Conservation (phyloP, 2,113 vertebrate genomes). For the Penelope pileata region DNA sequence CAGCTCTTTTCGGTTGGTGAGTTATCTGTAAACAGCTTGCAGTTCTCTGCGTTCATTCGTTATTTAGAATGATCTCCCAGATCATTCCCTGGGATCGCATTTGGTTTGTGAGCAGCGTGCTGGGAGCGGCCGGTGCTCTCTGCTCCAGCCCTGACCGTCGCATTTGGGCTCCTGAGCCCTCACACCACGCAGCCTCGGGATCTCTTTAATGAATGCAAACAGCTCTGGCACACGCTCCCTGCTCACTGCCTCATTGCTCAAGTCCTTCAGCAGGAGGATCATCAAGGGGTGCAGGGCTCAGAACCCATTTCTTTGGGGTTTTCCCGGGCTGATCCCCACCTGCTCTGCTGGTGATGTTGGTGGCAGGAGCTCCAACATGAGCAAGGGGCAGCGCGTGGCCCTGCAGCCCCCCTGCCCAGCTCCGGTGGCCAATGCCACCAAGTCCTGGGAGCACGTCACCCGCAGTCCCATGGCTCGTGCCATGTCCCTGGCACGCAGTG, state of each 20-base stretch:
- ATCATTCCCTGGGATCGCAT: constrained; percentile 45
- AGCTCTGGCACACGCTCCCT: neutral
- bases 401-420: no score
- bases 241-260: neutral
- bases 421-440: neutral
- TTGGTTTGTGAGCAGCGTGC: constrained; percentile 19
- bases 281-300: neutral
- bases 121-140: neutral
- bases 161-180: neutral
- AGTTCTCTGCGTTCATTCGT: constrained; percentile 46
- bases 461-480: neutral
- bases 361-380: neutral
- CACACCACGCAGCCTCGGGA: neutral
- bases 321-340: accelerated
- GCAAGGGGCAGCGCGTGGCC: no score
- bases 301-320: neutral
- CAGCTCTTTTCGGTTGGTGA: constrained; percentile 41
- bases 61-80: constrained; percentile 71
- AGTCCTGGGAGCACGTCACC: no score
- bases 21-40: constrained; percentile 61
- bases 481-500: neutral
- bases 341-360: neutral
- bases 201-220: constrained; percentile 2
- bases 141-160: neutral
- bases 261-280: neutral